Evolutionary conservation across 53 echinoderm and acorn worm genomes (phyloP).

Genomic region (Arbacia lixula): DNA sequence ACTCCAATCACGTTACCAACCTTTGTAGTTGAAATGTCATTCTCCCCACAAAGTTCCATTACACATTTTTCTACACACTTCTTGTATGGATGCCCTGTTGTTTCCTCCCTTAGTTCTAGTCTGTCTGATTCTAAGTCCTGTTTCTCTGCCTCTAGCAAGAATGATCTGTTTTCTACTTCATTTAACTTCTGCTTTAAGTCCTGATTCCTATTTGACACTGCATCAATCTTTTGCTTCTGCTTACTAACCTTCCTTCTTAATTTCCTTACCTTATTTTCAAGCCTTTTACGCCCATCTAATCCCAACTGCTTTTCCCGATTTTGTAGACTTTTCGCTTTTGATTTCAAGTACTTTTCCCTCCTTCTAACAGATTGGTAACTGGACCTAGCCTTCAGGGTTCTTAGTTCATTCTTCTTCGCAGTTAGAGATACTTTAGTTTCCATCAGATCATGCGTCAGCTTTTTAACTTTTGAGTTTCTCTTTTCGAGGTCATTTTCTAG

Average conservation of each 20-base stretch:
- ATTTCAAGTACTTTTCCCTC: too few relatives aligned
- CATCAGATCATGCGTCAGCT: too few relatives aligned
- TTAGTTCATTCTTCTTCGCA: too few relatives aligned
- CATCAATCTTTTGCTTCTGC: not conserved
- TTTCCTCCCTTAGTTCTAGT: conserved; percentile 21
- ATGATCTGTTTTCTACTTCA: not conserved
- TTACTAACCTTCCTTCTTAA: conserved; percentile 16
- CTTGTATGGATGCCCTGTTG: conserved; percentile 30
- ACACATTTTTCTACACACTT: conserved; percentile 21
- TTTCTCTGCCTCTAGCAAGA: not conserved
- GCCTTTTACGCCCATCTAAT: conserved; percentile 14
- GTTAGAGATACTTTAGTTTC: too few relatives aligned
- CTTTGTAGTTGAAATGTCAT: conserved; percentile 19
- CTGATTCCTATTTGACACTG: conserved; percentile 17
- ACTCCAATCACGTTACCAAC: conserved; percentile 26
- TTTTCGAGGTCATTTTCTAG: too few relatives aligned
- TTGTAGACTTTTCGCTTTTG: too few relatives aligned
- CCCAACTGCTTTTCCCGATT: too few relatives aligned
- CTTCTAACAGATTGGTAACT: too few relatives aligned
- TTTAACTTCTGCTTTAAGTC: conserved; percentile 24
- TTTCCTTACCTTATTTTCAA: conserved; percentile 10
- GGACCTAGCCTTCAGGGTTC: too few relatives aligned
- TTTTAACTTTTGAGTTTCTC: too few relatives aligned
- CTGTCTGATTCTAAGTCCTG: too few relatives aligned
- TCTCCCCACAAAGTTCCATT: conserved; percentile 25